Conservation (phyloP, 2,888 invertebrate species). For the Protodeltote pygarga region DNA sequence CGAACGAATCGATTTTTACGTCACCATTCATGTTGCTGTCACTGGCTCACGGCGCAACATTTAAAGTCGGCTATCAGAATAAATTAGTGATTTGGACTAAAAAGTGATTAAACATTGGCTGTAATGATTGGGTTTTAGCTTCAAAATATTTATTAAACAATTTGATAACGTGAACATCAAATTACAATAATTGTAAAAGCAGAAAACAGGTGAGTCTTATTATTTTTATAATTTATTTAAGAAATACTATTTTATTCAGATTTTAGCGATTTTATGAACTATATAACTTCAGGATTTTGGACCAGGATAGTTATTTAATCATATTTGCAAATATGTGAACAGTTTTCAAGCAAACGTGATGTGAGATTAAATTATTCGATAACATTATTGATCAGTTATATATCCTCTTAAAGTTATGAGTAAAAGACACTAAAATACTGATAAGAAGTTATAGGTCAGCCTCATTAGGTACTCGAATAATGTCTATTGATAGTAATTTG, state of each 20-base stretch:
- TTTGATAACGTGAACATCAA: conserved; percentile 3
- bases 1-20: conserved; percentile 71
- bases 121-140: conserved; percentile 13
- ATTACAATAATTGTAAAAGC: neutral
- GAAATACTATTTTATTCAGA: neutral
- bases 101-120: conserved; percentile 49
- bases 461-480: conserved; percentile 12
- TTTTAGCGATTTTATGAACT: neutral
- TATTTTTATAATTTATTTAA: neutral
- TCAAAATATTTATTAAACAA: neutral
- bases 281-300: no score
- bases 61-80: conserved; percentile 68
- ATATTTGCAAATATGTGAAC: no score
- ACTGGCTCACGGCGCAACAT: conserved; percentile 85
- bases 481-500: neutral
- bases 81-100: conserved; percentile 53
- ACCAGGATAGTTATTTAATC: no score
- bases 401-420: conserved; percentile 2
- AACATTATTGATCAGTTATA: conserved; percentile 16
- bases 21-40: conserved; percentile 66
- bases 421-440: conserved; percentile 15
- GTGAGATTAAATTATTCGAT: conserved; percentile 13
- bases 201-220: conserved; percentile 27
- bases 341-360: neutral
- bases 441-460: conserved; percentile 49